phyloP scores from a whole-genome alignment of 2,888 invertebrate genomes.

The Idaea aversata region DNA sequence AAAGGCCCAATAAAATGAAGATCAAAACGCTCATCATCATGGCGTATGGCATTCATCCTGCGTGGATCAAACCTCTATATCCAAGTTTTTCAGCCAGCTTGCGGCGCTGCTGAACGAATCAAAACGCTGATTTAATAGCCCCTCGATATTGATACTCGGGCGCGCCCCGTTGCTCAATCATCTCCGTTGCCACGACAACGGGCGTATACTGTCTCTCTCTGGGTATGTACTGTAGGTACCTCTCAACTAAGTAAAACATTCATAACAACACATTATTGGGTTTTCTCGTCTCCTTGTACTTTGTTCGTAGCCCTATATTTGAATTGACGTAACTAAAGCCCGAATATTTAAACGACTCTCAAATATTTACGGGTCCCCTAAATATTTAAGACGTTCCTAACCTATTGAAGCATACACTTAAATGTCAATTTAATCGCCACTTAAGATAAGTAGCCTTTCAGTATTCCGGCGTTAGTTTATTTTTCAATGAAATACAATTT shows the following conservation, averaged over 20 bases:
- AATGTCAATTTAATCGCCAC: too few species aligned
- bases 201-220: conserved; percentile 6
- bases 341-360: neutral
- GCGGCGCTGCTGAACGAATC: too few species aligned
- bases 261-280: neutral
- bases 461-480: too few species aligned
- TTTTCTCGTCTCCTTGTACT: neutral
- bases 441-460: too few species aligned
- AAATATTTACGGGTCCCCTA: too few species aligned
- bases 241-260: neutral
- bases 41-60: too few species aligned
- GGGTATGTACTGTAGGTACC: neutral
- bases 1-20: too few species aligned
- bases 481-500: too few species aligned
- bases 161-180: conserved; percentile 30
- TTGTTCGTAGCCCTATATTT: neutral
- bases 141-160: conserved; percentile 32
- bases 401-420: too few species aligned
- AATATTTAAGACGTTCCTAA: too few species aligned
- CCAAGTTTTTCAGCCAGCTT: too few species aligned
- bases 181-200: conserved; percentile 38
- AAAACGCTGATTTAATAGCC: conserved; percentile 23
- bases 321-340: neutral
- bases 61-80: too few species aligned
- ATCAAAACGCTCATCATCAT: conserved; percentile 8